phyloP scores from a whole-genome alignment of 2,113 vertebrate species.

The Archocentrus centrarchus region DNA sequence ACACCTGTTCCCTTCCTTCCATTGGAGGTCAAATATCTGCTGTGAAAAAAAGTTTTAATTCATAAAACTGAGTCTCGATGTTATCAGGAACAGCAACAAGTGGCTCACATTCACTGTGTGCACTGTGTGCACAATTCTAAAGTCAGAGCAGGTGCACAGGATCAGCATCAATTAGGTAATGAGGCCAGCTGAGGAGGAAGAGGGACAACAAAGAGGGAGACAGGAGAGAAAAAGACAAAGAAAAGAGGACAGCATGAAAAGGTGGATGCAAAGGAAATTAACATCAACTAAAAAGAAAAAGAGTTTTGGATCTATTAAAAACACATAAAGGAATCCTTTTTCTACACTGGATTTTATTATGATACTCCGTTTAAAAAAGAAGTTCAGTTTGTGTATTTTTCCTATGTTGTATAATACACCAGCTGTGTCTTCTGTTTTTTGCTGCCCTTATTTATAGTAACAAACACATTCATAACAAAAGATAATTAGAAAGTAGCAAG shows the following conservation, averaged over 20 bases:
- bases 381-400: not conserved
- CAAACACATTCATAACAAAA: not conserved
- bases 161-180: slow-evolving; percentile 59
- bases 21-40: not conserved
- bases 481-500: not conserved
- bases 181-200: slow-evolving; percentile 7
- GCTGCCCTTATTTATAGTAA: not conserved
- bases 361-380: not conserved
- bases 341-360: not conserved
- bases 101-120: not conserved
- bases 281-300: not conserved
- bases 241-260: not conserved
- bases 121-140: slow-evolving; percentile 11
- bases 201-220: slow-evolving; percentile 34
- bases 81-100: slow-evolving; percentile 12
- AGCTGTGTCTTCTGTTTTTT: not conserved
- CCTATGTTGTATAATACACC: not conserved
- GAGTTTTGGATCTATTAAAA: not conserved
- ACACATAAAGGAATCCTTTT: not conserved
- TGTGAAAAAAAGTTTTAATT: slow-evolving; percentile 39
- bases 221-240: not conserved
- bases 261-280: not conserved
- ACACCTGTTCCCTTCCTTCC: not conserved
- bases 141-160: slow-evolving; percentile 49
- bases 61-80: slow-evolving; percentile 43